Conservation (phyloP, 2,113 vertebrate genomes). For the Sebastes fasciatus region DNA sequence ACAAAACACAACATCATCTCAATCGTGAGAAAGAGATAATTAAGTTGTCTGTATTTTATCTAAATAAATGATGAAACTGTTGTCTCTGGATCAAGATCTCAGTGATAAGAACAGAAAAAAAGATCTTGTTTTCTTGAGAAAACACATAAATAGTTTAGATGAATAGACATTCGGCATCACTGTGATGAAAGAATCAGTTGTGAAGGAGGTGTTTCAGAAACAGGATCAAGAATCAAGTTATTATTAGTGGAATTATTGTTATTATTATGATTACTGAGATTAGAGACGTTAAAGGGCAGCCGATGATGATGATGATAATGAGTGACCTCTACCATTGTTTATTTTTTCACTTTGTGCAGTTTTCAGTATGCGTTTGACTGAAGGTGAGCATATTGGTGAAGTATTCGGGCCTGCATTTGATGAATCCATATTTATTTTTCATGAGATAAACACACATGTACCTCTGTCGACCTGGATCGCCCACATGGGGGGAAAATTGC, state of each 20-base stretch:
- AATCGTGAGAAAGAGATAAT: neutral
- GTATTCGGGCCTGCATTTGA: neutral
- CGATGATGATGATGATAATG: neutral
- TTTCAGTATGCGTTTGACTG: slow-evolving; percentile 23
- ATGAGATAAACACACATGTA: slow-evolving; percentile 33
- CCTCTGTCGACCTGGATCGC: slow-evolving; percentile 18
- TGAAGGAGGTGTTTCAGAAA: slow-evolving; percentile 8
- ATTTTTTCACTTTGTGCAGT: slow-evolving; percentile 3
- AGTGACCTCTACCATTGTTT: slow-evolving; percentile 10
- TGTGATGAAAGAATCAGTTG: neutral
- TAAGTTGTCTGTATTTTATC: neutral
- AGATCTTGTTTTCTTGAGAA: neutral
- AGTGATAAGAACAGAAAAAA: neutral
- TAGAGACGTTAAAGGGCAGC: neutral
- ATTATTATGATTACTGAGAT: slow-evolving; percentile 1
- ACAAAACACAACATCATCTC: neutral
- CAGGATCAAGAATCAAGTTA: neutral
- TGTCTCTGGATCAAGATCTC: neutral
- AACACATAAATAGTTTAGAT: neutral
- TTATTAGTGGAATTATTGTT: neutral
- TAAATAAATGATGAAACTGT: neutral
- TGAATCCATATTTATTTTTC: slow-evolving; percentile 45
- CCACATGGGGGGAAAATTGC: slow-evolving; percentile 15
- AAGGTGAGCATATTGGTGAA: slow-evolving; percentile 25
- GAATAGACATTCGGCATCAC: neutral